Evolutionary conservation across 2,888 invertebrate genomes (phyloP), one percentile per base, ranked within the genome.

Genomic region (Drosophila quinaria): DNA sequence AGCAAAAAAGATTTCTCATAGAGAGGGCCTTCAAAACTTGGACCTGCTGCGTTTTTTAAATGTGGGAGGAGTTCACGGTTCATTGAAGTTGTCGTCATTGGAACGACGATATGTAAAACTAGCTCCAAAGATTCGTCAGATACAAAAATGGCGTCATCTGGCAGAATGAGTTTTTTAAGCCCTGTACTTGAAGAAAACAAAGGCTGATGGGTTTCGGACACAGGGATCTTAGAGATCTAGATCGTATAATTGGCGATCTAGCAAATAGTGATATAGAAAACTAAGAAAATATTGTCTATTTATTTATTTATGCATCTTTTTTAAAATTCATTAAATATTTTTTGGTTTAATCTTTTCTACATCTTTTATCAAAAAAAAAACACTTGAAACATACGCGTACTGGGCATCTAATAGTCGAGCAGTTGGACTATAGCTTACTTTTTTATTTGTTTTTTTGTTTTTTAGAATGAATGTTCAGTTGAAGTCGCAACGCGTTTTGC

Each of bases 61-160:
- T 22, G 51, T 54, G 44, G 39, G 51, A 11, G 51, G 22, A 25
- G 35, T 11, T 74, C 69, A 70, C 56, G 78, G 81, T 61, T 68
- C 65, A 80, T 69, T 75, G 71, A 55, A 65, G 74, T 56, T 44
- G 56, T 68, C 75, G 74, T 74, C 74, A 74, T 69, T 76, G 66
- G 51, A 47, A 2, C 29, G 29, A 29, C 29, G 39, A 51, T 61
- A 70, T 74, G 60, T 65, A 74, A 71, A 70, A 58, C 67, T 66
- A 77, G 64, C 73, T 56, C 46, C 42, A 17, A n/a, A 58, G 60
- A 50, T 62, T 61, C 49, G 49, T 67, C 59, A 68, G 59, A 58
- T 15, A 54, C 66, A 67, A 86, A 83, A 72, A 89, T 83, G 87
- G 83, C 83, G 83, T 83, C 83, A 89, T 70, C 72, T 67, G 33